A percentile compares a stretch with the other conserved stretches of the same genome.
Conservation (phyloP, 2,797 vertebrate genomes). For the Netta rufina region DNA sequence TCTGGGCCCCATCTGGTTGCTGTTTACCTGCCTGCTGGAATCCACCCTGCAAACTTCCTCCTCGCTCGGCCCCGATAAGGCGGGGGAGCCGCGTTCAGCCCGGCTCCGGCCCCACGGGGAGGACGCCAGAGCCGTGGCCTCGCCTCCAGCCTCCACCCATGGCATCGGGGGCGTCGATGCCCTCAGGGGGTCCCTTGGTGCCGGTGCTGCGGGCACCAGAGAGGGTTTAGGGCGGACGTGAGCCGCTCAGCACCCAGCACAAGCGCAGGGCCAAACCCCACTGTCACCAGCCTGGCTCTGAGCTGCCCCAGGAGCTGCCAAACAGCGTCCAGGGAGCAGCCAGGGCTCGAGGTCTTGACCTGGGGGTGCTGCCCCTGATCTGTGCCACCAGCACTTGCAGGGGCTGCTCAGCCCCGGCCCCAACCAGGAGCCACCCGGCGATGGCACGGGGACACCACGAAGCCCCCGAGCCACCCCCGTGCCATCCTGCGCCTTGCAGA, state of each 20-base stretch:
- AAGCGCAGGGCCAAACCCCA: too few species aligned
- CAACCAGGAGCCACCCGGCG: background rate
- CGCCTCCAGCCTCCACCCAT: rapidly evolving
- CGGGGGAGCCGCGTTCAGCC: rapidly evolving
- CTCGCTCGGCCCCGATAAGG: background rate
- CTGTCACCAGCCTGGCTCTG: background rate
- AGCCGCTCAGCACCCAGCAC: background rate
- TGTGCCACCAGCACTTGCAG: background rate
- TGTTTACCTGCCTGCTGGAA: conserved; percentile 64
- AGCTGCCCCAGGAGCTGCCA: background rate
- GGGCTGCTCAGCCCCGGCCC: background rate
- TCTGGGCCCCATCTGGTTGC: conserved; percentile 43
- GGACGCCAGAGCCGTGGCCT: rapidly evolving
- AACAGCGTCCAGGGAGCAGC: background rate
- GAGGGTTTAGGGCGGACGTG: background rate
- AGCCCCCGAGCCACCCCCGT: rapidly evolving
- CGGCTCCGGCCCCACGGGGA: rapidly evolving
- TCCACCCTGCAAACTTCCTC: conserved; percentile 64
- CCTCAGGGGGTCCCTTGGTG: background rate
- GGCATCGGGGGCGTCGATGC: rapidly evolving
- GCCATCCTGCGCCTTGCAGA: background rate
- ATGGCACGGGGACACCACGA: background rate
- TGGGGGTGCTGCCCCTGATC: background rate
- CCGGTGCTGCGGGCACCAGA: background rate
- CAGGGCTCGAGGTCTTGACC: background rate